Evolutionary conservation across 2,797 vertebrate species (phyloP).

Genomic region (Protonibea diacanthus): DNA sequence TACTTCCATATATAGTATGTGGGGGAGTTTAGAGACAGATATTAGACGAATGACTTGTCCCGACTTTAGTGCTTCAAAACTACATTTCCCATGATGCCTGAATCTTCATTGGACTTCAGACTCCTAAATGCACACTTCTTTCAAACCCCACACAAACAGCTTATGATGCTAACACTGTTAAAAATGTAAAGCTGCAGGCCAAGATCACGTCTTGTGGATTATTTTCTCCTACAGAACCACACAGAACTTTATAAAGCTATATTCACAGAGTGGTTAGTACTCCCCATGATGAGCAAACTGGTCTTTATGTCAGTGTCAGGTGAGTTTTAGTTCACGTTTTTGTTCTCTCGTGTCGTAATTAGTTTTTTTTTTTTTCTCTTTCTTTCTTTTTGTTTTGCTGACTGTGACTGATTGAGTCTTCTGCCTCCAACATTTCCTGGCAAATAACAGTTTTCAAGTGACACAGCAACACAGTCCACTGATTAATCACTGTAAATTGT

Average conservation of each 20-base stretch:
- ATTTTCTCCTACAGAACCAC: conserved; percentile 2
- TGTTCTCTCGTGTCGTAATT: background rate
- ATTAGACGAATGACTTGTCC: background rate
- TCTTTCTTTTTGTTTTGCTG: background rate
- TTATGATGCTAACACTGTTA: background rate
- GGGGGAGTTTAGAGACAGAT: background rate
- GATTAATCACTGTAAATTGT: background rate
- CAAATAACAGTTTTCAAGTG: background rate
- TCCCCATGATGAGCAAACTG: background rate
- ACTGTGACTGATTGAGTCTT: conserved; percentile 14
- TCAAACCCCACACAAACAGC: background rate
- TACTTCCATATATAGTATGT: background rate
- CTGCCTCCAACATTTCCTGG: conserved; percentile 1
- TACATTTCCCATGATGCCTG: background rate
- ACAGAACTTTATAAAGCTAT: background rate
- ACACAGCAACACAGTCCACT: background rate
- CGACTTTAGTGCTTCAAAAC: background rate
- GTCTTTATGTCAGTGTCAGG: background rate
- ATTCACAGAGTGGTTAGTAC: background rate
- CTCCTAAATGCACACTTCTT: background rate
- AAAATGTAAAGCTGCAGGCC: background rate
- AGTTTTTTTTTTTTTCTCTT: background rate
- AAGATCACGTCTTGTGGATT: background rate
- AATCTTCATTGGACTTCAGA: background rate
- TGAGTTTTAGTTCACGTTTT: background rate